Base-by-base conservation (phyloP, 2,113 vertebrate genomes). In the Poeciliopsis turrubarensis region DNA sequence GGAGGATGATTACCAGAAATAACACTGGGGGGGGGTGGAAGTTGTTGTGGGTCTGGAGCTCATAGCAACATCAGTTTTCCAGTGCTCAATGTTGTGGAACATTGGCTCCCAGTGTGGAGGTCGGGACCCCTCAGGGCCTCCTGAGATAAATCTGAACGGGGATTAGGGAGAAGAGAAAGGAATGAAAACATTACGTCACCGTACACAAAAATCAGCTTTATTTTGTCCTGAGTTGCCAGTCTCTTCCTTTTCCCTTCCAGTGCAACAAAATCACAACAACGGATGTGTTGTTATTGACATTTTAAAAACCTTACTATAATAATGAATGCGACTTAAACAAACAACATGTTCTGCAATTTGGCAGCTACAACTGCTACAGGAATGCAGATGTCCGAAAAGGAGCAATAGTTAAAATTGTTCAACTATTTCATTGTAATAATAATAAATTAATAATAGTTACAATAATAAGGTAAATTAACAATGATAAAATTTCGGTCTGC, bases 21-120 rank as follows among this genome's bases (percentile, higher is more conserved):
- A 75, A 51, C 60, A 75, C 39, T 22, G 15, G 7, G 32, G 57
- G 22, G 74, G 68, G 47, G 22, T 65, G 65, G 0, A 34, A 66
- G 26, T 47, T 73, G 29, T 73, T 68, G 39, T 13, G 13, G 61
- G n/a, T 72, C 41, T 60, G 54, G 3, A 66, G 44, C 19, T 61
- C 26, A 34, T 30, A 71, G 72, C 27, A 69, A 60, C 14, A 54
- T 25, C 44, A 41, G 44, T 67, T 68, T 69, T 75, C 71, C 32
- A 19, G 44, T 32, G 25, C 54, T 70, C 57, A 60, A 32, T 65
- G 31, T 74, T 67, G 67, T 57, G 68, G 75, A 74, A 69, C 34
- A 77, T n/a, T 54, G 3, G 29, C 39, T 69, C 15, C 0, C 30
- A 70, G 44, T 57, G 57, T 60, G n/a, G 2, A 17, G 67, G 32